These are phyloP conservation scores for Leucosticte australis DNA, from an alignment of 2,113 vertebrate species.

Conservation along the genomic window DNA sequence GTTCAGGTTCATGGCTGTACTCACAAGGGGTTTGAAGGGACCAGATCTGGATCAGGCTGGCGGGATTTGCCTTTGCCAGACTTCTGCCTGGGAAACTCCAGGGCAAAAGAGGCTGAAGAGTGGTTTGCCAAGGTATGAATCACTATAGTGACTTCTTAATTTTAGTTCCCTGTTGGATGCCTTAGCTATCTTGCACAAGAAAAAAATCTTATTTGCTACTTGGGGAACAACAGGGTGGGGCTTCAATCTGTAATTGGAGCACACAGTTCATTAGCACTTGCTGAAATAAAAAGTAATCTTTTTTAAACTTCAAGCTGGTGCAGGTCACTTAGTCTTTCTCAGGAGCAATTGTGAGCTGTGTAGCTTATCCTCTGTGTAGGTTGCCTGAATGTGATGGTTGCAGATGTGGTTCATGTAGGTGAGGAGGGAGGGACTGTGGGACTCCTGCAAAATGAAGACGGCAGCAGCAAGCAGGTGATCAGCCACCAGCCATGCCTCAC, in stretches of 20 bases:
- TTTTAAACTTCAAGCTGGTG: neutral
- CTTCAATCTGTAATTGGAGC: neutral
- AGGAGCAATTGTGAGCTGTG: neutral
- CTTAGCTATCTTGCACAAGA: neutral
- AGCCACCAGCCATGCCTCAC: neutral
- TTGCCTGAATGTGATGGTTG: accelerated
- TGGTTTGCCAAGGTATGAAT: neutral
- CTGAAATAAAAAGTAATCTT: neutral
- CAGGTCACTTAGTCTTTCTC: neutral
- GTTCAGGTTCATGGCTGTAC: neutral
- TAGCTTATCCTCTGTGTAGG: neutral
- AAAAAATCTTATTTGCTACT: neutral
- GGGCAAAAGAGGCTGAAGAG: neutral
- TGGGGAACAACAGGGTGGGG: neutral
- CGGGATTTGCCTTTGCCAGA: neutral
- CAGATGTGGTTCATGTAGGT: neutral
- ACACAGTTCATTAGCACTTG: neutral
- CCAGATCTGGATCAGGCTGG: neutral
- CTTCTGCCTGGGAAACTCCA: neutral
- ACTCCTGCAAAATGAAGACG: neutral
- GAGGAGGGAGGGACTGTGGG: neutral
- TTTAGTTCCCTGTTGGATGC: neutral
- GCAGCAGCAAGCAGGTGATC: neutral
- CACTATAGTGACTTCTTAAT: neutral
- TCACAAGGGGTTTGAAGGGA: neutral